Percentiles rank a stretch among this genome's conserved stretches.
Conservation (phyloP, 2,797 vertebrate species). For the Artibeus lituratus region DNA sequence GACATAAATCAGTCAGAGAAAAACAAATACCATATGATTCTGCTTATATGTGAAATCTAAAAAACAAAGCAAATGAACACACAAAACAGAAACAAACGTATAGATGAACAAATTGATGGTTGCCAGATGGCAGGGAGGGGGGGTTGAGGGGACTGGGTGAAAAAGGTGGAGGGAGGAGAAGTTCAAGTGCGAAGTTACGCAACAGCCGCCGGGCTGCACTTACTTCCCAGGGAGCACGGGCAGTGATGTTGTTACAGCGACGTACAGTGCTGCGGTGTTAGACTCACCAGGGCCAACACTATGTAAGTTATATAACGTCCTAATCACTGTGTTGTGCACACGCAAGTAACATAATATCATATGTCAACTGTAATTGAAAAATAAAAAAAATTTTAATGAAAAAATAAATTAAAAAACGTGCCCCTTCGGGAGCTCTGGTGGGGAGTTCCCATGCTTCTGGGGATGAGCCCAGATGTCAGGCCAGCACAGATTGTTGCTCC, state of each 20-base stretch:
- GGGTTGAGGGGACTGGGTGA: no score
- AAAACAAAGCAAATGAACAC: background rate
- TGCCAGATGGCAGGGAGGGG: background rate
- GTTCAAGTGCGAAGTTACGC: no score
- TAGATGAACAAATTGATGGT: background rate
- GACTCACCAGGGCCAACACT: rapidly evolving
- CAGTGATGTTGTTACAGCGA: background rate
- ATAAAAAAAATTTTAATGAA: background rate
- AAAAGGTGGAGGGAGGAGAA: background rate
- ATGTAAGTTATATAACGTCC: background rate
- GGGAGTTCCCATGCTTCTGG: background rate
- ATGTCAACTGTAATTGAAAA: background rate
- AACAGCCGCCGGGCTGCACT: no score
- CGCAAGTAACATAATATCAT: background rate
- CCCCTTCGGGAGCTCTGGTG: background rate
- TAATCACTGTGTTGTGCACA: background rate
- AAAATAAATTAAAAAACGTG: background rate
- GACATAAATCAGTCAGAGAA: background rate
- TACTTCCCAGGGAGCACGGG: no score
- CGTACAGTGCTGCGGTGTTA: rapidly evolving
- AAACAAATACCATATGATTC: background rate
- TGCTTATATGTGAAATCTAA: background rate
- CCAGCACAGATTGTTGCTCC: no score
- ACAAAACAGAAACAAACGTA: background rate
- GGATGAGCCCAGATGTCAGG: background rate